Conservation (phyloP, 1,140 invertebrate genomes). For the Venturia canescens region DNA sequence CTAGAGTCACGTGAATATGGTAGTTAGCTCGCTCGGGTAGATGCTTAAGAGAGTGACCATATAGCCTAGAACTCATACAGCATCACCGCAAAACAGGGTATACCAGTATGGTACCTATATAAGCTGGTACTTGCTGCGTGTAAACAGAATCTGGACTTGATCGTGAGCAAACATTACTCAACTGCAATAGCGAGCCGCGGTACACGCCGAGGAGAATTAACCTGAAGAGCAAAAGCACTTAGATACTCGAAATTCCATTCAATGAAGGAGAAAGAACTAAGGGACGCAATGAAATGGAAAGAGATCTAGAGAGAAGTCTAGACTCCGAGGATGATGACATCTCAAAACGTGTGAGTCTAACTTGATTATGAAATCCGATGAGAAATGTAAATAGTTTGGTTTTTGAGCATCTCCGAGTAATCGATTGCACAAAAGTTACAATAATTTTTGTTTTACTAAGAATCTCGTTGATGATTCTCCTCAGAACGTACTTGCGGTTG, state of each 20-base stretch:
- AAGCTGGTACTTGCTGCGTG: background rate
- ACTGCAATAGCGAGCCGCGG: background rate
- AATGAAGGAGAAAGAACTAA: background rate
- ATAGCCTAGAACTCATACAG: background rate
- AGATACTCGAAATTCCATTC: constrained; percentile 26
- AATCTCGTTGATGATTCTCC: no score
- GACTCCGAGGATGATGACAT: background rate
- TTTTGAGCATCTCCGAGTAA: background rate
- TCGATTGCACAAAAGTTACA: no score
- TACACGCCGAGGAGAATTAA: constrained; percentile 6
- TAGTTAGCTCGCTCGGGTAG: constrained; percentile 7
- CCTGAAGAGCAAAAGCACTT: constrained; percentile 5
- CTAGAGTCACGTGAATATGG: constrained; percentile 11
- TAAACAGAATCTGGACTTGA: constrained; percentile 33
- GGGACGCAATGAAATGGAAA: background rate
- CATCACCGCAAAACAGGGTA: constrained; percentile 22
- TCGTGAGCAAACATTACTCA: constrained; percentile 32
- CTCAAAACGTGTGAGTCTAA: background rate
- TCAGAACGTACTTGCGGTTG: no score
- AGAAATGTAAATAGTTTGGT: background rate
- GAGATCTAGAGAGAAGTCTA: background rate
- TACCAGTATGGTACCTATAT: background rate
- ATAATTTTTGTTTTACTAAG: no score
- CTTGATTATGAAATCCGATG: background rate
- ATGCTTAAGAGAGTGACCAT: constrained; percentile 10